Conservation (phyloP, 2,888 invertebrate species). For the Thyatira batis region DNA sequence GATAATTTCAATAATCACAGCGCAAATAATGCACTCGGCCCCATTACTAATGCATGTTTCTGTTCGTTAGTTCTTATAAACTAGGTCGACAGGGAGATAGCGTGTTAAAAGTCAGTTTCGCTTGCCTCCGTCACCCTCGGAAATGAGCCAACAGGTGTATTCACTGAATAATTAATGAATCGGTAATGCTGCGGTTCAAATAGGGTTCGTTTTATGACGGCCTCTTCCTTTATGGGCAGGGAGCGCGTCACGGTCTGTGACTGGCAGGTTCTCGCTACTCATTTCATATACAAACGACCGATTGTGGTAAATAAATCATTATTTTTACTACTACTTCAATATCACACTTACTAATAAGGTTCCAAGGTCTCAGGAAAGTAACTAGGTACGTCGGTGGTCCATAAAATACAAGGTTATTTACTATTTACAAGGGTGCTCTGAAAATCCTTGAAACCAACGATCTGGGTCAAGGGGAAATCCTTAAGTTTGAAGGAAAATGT, state of each 20-base stretch:
- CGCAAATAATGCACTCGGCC: neutral
- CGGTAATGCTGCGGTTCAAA: slow-evolving; percentile 19
- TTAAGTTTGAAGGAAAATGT: slow-evolving; percentile 33
- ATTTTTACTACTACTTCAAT: neutral
- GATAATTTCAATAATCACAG: neutral
- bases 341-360: neutral
- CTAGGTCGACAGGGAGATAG: slow-evolving; percentile 42
- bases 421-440: slow-evolving; percentile 13
- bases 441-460: slow-evolving; percentile 17
- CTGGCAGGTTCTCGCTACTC: neutral
- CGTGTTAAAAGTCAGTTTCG: slow-evolving; percentile 56
- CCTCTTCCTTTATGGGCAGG: neutral
- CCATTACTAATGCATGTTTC: slow-evolving; percentile 4
- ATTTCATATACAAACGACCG: neutral
- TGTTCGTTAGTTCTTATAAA: slow-evolving; percentile 27
- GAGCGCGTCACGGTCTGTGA: neutral
- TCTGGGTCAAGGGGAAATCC: slow-evolving; percentile 57
- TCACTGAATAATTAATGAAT: slow-evolving; percentile 64
- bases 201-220: neutral
- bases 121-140: slow-evolving; percentile 36
- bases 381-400: slow-evolving; percentile 17
- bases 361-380: slow-evolving; percentile 14
- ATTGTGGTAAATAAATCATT: neutral
- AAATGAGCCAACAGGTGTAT: slow-evolving; percentile 65
- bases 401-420: slow-evolving; percentile 16